Percentiles rank a stretch among this genome's conserved stretches.
These are phyloP conservation scores for Arothron firmamentum DNA, from an alignment of 2,113 vertebrate genomes.

Conservation along the genomic window DNA sequence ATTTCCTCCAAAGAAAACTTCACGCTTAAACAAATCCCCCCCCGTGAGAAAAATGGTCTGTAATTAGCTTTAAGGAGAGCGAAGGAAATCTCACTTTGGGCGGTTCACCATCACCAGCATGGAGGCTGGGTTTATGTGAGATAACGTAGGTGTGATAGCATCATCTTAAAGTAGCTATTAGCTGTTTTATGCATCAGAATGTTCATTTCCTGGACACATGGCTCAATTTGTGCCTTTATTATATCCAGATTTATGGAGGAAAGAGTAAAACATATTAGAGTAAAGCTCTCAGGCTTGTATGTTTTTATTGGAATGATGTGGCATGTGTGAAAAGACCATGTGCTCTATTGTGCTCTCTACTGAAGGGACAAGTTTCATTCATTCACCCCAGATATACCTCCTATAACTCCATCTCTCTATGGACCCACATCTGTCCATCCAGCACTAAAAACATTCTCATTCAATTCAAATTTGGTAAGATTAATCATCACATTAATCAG, in stretches of 20 bases:
- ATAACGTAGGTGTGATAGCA: background rate
- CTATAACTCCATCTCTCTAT: background rate
- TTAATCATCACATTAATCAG: no score
- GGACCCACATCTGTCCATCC: background rate
- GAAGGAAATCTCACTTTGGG: conserved; percentile 1
- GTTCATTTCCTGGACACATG: background rate
- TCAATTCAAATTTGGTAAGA: background rate
- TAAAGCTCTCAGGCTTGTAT: background rate
- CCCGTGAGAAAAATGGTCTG: conserved; percentile 10
- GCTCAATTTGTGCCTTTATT: background rate
- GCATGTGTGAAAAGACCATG: background rate
- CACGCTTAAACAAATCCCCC: conserved; percentile 18
- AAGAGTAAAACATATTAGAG: no score
- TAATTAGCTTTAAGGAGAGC: conserved; percentile 24
- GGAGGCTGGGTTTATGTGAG: conserved; percentile 13
- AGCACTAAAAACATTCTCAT: background rate
- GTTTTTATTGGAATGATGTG: background rate
- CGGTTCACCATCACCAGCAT: conserved; percentile 1
- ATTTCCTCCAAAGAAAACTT: conserved; percentile 27
- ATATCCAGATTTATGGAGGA: background rate
- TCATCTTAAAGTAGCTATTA: conserved; percentile 15
- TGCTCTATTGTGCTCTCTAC: background rate
- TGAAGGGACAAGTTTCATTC: background rate
- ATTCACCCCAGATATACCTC: background rate
- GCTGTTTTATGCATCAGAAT: conserved; percentile 1